phyloP scores from a whole-genome alignment of 2,797 vertebrate species.

The Lacerta bilineata region DNA sequence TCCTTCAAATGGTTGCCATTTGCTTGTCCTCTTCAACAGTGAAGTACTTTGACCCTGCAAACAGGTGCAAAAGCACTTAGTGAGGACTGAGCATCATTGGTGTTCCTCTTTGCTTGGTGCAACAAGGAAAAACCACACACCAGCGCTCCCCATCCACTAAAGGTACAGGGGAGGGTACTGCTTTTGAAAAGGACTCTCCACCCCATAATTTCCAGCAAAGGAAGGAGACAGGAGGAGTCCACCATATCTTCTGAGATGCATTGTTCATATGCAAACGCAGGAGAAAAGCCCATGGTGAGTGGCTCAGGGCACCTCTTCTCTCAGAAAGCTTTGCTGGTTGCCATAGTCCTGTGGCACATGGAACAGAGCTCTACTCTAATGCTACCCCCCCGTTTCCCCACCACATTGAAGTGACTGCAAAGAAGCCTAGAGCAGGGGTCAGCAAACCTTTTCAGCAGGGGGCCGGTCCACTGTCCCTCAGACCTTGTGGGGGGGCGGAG shows the following conservation, averaged over 20 bases:
- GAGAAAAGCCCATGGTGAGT: too few relatives aligned
- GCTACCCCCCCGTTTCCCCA: neutral
- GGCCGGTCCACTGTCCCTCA: too few relatives aligned
- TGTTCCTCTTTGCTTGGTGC: neutral
- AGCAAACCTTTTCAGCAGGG: too few relatives aligned
- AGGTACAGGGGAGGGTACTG: neutral
- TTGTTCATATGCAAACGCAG: too few relatives aligned
- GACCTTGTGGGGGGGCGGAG: too few relatives aligned
- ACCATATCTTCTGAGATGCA: neutral
- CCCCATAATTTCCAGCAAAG: neutral
- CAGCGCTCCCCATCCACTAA: neutral
- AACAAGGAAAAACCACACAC: neutral
- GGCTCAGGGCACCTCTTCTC: neutral
- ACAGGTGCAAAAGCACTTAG: neutral
- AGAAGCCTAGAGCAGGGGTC: neutral
- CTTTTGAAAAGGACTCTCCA: neutral
- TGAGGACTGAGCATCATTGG: neutral
- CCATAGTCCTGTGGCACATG: neutral
- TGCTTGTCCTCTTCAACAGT: neutral
- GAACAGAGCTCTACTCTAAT: neutral
- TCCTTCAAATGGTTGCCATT: neutral
- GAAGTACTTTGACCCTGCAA: neutral
- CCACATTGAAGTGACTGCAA: neutral
- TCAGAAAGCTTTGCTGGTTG: too few relatives aligned
- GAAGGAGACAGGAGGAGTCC: neutral